These are phyloP conservation scores for Clarias gariepinus DNA, from an alignment of 2,113 vertebrate genomes.

Conservation along the genomic window DNA sequence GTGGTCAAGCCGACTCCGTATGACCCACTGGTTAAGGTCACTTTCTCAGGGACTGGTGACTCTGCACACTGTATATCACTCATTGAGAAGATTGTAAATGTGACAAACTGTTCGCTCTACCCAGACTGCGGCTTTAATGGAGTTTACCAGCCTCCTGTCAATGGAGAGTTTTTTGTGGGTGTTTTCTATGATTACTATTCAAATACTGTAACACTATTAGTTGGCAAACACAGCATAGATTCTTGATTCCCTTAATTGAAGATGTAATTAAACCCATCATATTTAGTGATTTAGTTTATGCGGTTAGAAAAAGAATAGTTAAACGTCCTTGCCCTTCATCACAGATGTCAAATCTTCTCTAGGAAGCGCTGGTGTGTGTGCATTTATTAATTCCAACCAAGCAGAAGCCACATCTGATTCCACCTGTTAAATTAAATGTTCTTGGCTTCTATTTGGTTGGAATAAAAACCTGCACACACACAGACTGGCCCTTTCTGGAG, in stretches of 20 bases:
- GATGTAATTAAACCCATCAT: not conserved
- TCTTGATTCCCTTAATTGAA: not conserved
- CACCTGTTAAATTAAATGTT: too few species aligned
- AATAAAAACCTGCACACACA: too few species aligned
- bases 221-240: not conserved
- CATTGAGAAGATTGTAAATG: conserved; percentile 66
- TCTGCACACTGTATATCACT: conserved; percentile 56
- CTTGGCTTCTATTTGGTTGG: too few species aligned
- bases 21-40: conserved; percentile 37
- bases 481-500: too few species aligned
- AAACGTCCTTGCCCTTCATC: too few species aligned
- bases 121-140: conserved; percentile 70
- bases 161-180: conserved; percentile 73
- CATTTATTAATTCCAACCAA: too few species aligned
- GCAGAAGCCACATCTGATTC: too few species aligned
- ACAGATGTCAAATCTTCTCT: too few species aligned
- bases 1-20: not conserved
- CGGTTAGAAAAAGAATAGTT: not conserved
- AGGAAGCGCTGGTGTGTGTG: too few species aligned
- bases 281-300: not conserved
- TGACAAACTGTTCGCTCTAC: conserved; percentile 53
- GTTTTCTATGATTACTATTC: not conserved
- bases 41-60: conserved; percentile 65
- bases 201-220: not conserved
- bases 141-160: conserved; percentile 66